These are phyloP conservation scores for Columba janthina DNA, from an alignment of 2,113 vertebrate species.

Conservation along the genomic window DNA sequence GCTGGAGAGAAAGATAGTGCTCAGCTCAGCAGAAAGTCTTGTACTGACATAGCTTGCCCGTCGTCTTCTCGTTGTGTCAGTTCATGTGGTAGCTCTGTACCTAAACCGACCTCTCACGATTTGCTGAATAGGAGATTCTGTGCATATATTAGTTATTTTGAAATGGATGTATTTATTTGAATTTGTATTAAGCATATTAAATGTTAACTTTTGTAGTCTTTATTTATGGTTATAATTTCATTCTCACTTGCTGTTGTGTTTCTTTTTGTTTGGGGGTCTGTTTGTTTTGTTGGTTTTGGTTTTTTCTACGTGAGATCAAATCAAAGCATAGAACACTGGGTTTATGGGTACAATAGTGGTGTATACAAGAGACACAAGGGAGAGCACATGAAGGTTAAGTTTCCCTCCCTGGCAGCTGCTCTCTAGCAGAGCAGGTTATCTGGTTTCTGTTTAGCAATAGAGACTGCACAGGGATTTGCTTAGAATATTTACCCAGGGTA, in stretches of 20 bases:
- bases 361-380: not conserved
- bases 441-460: constrained; percentile 32
- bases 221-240: not conserved
- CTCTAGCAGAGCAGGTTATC: not conserved
- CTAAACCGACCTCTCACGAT: not conserved
- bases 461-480: not conserved
- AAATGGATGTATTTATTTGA: not conserved
- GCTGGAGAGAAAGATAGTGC: not conserved
- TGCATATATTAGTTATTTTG: not conserved
- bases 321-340: not conserved
- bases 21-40: not conserved
- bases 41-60: not conserved
- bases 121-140: not conserved
- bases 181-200: not conserved
- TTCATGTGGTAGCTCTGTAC: not conserved
- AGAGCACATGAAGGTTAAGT: not conserved
- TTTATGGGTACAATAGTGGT: not conserved
- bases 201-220: not conserved
- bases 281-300: not conserved
- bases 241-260: not conserved
- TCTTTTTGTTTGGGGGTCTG: too few species aligned
- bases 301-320: not conserved
- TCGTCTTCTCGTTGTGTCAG: not conserved
- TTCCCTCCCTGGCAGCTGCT: constrained; percentile 9
- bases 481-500: not conserved